Percentiles rank a stretch among this genome's conserved stretches.
Evolutionary conservation across 2,113 vertebrate species (phyloP).

Genomic region (Caretta caretta): DNA sequence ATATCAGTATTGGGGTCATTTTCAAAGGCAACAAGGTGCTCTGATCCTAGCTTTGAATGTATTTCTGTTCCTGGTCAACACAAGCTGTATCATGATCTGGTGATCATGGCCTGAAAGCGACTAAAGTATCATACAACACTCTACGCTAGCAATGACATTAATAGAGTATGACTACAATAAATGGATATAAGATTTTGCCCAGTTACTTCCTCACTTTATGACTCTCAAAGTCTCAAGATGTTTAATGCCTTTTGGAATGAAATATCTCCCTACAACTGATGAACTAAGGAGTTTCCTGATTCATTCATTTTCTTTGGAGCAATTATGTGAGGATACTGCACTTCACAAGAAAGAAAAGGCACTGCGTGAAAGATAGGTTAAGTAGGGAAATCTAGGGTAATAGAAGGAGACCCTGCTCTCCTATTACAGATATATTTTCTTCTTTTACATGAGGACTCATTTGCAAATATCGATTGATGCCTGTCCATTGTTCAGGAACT

Average conservation of each 20-base stretch:
- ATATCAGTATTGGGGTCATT: background rate
- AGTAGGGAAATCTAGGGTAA: background rate
- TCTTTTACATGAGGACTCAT: background rate
- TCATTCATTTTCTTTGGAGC: background rate
- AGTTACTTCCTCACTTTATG: conserved; percentile 25
- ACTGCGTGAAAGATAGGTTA: background rate
- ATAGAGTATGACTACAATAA: conserved; percentile 52
- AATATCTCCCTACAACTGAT: background rate
- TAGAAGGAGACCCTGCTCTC: background rate
- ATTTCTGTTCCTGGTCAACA: background rate
- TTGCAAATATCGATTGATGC: background rate
- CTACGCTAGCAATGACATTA: conserved; percentile 29
- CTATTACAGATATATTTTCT: background rate
- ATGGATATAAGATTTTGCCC: conserved; percentile 19
- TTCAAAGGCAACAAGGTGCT: background rate
- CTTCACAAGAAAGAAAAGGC: background rate
- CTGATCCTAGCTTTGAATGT: background rate
- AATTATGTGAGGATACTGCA: background rate
- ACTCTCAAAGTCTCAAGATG: conserved; percentile 15
- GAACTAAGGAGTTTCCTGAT: conserved; percentile 13
- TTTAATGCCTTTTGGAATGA: background rate
- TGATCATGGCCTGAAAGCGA: background rate
- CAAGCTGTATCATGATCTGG: background rate
- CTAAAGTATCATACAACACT: background rate
- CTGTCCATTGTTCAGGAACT: background rate